Evolutionary conservation across 2,113 vertebrate species (phyloP).

Genomic region (Colius striatus): DNA sequence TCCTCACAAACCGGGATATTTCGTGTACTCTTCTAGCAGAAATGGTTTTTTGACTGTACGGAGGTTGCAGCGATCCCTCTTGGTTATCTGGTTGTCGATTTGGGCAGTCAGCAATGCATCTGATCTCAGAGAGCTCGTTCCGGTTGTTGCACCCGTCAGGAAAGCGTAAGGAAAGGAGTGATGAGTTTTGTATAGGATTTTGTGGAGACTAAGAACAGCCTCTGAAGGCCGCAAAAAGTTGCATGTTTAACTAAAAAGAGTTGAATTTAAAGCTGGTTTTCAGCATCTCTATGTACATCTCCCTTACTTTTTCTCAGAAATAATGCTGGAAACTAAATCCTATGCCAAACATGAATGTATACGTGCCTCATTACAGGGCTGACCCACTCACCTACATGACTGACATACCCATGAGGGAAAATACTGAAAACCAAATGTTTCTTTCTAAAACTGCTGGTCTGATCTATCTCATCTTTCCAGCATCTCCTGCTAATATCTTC

Average conservation of each 20-base stretch:
- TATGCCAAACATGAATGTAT: not conserved
- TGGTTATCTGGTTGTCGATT: not conserved
- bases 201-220: not conserved
- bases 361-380: not conserved
- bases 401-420: not conserved
- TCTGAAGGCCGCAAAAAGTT: not conserved
- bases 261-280: not conserved
- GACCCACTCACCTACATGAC: not conserved
- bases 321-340: not conserved
- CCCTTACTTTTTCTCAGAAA: not conserved
- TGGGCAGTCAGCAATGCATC: not conserved
- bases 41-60: not conserved
- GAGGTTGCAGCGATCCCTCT: not conserved
- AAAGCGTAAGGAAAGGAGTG: not conserved
- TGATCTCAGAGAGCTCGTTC: not conserved
- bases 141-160: not conserved
- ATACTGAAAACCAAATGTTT: not conserved
- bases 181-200: not conserved
- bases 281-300: not conserved
- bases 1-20: not conserved
- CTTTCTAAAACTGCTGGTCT: not conserved
- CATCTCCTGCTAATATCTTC: not conserved
- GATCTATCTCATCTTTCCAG: not conserved
- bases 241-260: not conserved
- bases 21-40: not conserved